Base-by-base conservation (phyloP, 2,113 vertebrate genomes). In the Mus musculus region DNA sequence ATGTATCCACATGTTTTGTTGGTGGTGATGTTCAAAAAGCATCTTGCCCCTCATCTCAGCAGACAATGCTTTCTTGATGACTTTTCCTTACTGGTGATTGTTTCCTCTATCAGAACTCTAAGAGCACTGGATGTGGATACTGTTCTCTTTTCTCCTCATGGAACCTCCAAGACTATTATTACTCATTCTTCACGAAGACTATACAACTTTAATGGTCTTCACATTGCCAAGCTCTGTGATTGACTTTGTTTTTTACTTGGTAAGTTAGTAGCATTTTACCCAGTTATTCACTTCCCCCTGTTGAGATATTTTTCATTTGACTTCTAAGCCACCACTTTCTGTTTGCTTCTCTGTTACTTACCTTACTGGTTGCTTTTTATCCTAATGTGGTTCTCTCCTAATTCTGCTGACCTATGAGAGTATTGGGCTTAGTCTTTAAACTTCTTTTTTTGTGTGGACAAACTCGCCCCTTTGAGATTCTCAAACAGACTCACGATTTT, bases 261-360 rank as follows among this genome's bases (percentile, higher is more conserved):
- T 65, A 95, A 28, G n/a, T 89, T 75, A 86, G 52, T 28, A 80
- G 33, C 16, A 78, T 91, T 80, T 94, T 80, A 63, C 3, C 26
- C 19, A n/a, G 22, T 75, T 76, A 36, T 39, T 52, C 56, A 65
- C 20, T 73, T 16, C 88, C 56, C 2, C 36, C 28, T 52, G 10
- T 82, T 91, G 42, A 97, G 33, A 89, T 7, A n/a, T 28, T 52
- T 77, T 95, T 95, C 73, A 81, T n/a, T 89, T 93, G 61, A 20
- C 56, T 87, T 95, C 28, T 26, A 93, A 73, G 54, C 77, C 12
- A 54, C 28, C 76, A 88, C 11, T 90, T 26, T 72, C 36, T 28
- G 69, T 69, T 86, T 49, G 71, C 39, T 65, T 30, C 26, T 69
- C 85, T 81, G 49, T 46, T 94, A 94, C 24, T 42, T 91, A 59